Evolutionary conservation across 2,888 invertebrate genomes (phyloP).

Genomic region (Polyploca ridens): DNA sequence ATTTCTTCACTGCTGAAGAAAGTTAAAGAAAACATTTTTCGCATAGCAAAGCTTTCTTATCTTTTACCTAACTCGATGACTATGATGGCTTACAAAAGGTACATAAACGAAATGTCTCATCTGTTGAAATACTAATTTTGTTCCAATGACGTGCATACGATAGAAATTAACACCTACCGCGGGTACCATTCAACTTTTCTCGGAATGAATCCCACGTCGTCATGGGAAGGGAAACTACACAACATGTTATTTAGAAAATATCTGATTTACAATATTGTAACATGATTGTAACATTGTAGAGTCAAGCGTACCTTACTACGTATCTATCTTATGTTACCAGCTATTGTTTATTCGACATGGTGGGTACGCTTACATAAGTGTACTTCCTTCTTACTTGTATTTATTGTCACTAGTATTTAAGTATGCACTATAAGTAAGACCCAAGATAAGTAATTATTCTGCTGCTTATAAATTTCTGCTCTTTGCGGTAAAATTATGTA

Average conservation of each 20-base stretch:
- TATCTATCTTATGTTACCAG: neutral
- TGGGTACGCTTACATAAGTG: neutral
- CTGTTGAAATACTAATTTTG: no score
- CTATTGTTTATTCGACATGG: constrained; percentile 8
- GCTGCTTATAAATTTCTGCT: neutral
- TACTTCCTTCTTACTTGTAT: neutral
- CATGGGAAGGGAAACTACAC: neutral
- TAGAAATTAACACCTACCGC: no score
- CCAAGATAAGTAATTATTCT: neutral
- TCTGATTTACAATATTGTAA: neutral
- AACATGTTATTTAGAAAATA: neutral
- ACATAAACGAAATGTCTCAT: no score
- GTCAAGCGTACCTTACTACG: neutral
- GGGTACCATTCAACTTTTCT: neutral
- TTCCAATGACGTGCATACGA: no score
- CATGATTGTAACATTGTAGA: constrained; percentile 4
- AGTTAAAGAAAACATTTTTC: neutral
- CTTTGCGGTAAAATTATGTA: neutral
- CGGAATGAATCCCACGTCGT: neutral
- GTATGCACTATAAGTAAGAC: neutral
- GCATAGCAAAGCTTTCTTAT: neutral
- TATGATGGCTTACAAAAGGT: no score
- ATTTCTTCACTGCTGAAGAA: neutral
- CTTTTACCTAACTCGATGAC: no score
- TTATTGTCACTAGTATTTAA: no score